These are phyloP conservation scores for Stenurella melanura DNA, from an alignment of 2,888 invertebrate genomes.

Conservation along the genomic window DNA sequence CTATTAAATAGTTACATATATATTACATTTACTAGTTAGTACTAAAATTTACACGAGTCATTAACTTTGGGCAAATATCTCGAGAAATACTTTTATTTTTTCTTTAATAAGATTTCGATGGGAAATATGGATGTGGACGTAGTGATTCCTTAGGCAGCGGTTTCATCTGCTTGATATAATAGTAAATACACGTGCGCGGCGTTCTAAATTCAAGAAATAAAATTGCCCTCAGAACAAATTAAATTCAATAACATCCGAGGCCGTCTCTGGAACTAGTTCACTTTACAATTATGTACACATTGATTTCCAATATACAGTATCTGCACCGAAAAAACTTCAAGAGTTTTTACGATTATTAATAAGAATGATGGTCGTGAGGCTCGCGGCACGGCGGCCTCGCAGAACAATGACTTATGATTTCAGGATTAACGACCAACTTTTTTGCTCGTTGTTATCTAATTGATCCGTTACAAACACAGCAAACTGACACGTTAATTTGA, in stretches of 20 bases:
- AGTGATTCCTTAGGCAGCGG: too few species aligned
- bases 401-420: slow-evolving; percentile 29
- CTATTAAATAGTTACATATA: too few species aligned
- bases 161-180: too few species aligned
- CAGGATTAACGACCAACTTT: slow-evolving; percentile 22
- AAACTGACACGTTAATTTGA: slow-evolving; percentile 23
- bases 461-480: slow-evolving; percentile 3
- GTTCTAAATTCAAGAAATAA: too few species aligned
- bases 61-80: too few species aligned
- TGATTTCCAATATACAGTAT: slow-evolving; percentile 2
- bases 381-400: slow-evolving; percentile 3
- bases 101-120: too few species aligned
- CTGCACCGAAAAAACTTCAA: not conserved
- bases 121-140: too few species aligned
- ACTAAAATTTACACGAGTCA: too few species aligned
- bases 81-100: too few species aligned
- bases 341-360: slow-evolving; percentile 12
- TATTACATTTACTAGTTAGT: too few species aligned
- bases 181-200: too few species aligned
- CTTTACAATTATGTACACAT: not conserved
- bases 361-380: slow-evolving; percentile 6
- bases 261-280: not conserved
- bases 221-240: too few species aligned
- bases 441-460: slow-evolving; percentile 14
- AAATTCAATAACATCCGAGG: not conserved